Conservation (phyloP, 2,797 vertebrate genomes). For the Takifugu ocellatus region DNA sequence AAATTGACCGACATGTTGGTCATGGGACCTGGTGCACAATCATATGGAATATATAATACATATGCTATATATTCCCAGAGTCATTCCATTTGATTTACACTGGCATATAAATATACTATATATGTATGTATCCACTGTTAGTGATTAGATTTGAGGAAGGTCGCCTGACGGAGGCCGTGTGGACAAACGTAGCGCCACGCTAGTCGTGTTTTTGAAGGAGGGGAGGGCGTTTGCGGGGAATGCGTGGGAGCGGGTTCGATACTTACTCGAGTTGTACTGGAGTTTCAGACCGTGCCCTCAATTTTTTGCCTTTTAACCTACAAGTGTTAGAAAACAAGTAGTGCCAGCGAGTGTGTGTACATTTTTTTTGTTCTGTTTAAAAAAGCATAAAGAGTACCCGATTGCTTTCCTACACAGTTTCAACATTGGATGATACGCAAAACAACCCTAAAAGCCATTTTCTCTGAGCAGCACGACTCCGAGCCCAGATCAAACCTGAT, state of each 20-base stretch:
- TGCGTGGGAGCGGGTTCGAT: conserved; percentile 8
- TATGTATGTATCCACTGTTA: conserved; percentile 49
- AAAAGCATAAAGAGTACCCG: conserved; percentile 41
- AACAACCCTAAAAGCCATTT: conserved; percentile 54
- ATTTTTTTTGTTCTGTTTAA: conserved; percentile 17
- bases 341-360: conserved; percentile 41
- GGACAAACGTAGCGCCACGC: conserved; percentile 46
- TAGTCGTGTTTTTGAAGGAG: conserved; percentile 22
- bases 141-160: conserved; percentile 47
- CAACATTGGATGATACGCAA: conserved; percentile 28
- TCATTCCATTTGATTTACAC: conserved; percentile 54
- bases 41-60: conserved; percentile 30
- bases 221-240: neutral
- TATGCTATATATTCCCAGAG: conserved; percentile 29
- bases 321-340: conserved; percentile 42
- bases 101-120: conserved; percentile 48
- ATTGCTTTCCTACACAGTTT: conserved; percentile 49
- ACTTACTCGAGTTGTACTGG: conserved; percentile 23
- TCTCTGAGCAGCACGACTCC: conserved; percentile 25
- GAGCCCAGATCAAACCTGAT: conserved; percentile 29
- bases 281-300: conserved; percentile 20
- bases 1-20: conserved; percentile 30
- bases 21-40: conserved; percentile 46
- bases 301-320: conserved; percentile 63
- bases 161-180: conserved; percentile 30